Evolutionary conservation across 2,888 invertebrate genomes (phyloP), one percentile per base, ranked within the genome.

Genomic region (Spisula subtruncata): DNA sequence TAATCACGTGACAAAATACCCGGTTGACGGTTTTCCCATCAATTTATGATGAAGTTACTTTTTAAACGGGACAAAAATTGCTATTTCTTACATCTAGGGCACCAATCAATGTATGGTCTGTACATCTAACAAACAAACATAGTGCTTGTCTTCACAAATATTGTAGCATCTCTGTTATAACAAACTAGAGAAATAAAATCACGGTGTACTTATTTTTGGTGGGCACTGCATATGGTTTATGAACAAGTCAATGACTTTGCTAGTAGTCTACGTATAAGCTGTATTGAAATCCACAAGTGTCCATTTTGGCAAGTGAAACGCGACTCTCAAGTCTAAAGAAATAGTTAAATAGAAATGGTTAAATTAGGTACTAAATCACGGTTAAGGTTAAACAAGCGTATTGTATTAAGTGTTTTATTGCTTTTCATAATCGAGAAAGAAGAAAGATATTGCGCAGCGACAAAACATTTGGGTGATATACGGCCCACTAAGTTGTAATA

Each of bases 321-420:
- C 32, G 75, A 75, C 35, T 20, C 35, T 35, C 18, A 41, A 16
- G 16, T 32, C 25, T 75, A 66, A 86, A 86, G 66, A 71, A 83
- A 75, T 79, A 87, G 75, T 54, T 75, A 82, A 75, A 56, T 83
- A 75, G 56, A 81, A 87, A 41, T 51, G 51, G 83, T 87, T 51
- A 54, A 83, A 87, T 87, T 82, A 87, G 83, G 54, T 83, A 82
- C 83, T 82, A 83, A 83, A 87, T 83, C 87, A 87, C 66, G 82
- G 25, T 35, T 32, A 82, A 54, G 87, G 87, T 87, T 83, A 87
- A 87, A 87, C 71, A 46, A 32, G 75, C 75, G 35, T 87, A 87
- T 87, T 87, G 87, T 87, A 51, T 83, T 18, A 32, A 48, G 86
- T 86, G 86, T 86, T 86, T 86, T 81, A 86, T 41, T 20, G 81